Base-by-base conservation (phyloP, 2,888 invertebrate genomes). In the Caenorhabditis afra region DNA sequence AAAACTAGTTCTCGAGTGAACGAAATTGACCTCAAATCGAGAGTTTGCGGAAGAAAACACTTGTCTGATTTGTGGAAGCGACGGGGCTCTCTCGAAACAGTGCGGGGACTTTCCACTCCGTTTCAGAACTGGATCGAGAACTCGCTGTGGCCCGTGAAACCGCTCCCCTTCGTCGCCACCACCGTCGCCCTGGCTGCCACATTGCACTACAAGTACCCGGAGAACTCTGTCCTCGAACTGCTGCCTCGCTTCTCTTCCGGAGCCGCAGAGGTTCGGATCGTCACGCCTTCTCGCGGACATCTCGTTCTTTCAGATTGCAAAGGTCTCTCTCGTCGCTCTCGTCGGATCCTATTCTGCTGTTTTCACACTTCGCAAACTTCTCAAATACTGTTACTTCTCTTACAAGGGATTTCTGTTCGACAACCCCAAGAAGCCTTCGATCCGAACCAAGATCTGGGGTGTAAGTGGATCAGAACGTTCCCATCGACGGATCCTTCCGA, bases 351-450 rank as follows among this genome's bases (percentile, higher is more conserved):
- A 79, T 37, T 67, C 71, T 10, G 52, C 74, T 7, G 77, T 81
- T 23, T 80, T 86, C 59, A n/a, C 84, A 23, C 52, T 86, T 57
- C 83, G 87, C 20, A 64, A 75, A 53, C 66, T 86, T 65, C 70
- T 88, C 20, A 79, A 81, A 52, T 70, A 82, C 55, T 86, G 87
- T 73, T 82, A 85, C 81, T 89, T 89, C 67, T 78, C 83, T 14
- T 89, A 89, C 83, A 89, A 89, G 68, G 85, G 85, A 57, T 89
- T 82, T 66, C 66, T 89, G 37, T 87, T 83, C 58, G 89, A 89
- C 64, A 81, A 85, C 39, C 84, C 85, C 18, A 88, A 87, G 68
- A 87, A 87, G 45, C 83, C 85, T 11, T 89, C 87, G 8, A 8
- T 85, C 2, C 64, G 37, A 22, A 89, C 89, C 8, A 88, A 86